Base-by-base conservation (phyloP, 92 coral and sea anemone genomes). In the Parazoanthus swiftii region DNA sequence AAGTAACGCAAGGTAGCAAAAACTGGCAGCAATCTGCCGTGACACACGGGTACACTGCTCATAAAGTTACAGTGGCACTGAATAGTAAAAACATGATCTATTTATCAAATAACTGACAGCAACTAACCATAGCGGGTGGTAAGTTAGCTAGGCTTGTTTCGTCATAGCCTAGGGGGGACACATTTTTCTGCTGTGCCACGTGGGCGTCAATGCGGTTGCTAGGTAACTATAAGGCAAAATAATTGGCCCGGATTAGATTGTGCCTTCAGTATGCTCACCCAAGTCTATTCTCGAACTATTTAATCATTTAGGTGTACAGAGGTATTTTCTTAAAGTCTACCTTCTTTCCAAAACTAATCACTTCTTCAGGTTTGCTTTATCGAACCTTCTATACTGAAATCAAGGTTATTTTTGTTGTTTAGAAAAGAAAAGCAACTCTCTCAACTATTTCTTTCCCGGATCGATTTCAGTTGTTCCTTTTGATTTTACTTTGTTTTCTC, bases 111-210 rank as follows among this genome's bases (percentile, higher is more conserved):
- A 76, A 76, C 8, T 16, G 39, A 74, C 46, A 38, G n/a, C 33
- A 10, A 76, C 79, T 76, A 76, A 76, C 79, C 79, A 76, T 44
- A 76, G 25, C 1, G 79, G 48, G 11, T 76, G 79, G 79, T 3
- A 76, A 76, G 25, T 21, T 76, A 39, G 8, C 79, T 76, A 25
- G 79, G 14, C 79, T 76, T 39, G 79, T 76, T 76, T 76, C 79
- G 79, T 76, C 79, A 76, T 76, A 76, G 10, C 10, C 46, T 76
- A 76, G 48, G 50, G 48, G 51, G 79, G 39, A 44, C 25, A 21
- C 79, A 36, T 76, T 39, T 76, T 76, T 76, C 79, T 76, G 79
- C 70, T 63, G 70, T 36, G 79, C 79, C 79, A 76, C 79, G 13
- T 76, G 79, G 23, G 50, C 39, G 7, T 74, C 44, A 36, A 35